Conservation (phyloP, 2,888 invertebrate genomes). For the Hydroisotoma schaefferi region DNA sequence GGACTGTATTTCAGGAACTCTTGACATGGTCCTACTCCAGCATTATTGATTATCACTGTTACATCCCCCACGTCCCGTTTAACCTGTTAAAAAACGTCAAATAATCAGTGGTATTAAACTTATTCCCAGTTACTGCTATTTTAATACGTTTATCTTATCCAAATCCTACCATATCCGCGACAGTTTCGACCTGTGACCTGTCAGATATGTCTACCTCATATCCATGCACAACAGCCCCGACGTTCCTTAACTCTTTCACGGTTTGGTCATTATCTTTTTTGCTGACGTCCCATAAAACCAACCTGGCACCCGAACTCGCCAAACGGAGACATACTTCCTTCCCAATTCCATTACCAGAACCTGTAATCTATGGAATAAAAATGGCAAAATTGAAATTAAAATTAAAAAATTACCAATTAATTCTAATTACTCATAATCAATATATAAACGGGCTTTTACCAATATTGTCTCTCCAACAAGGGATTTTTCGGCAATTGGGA, state of each 20-base stretch:
- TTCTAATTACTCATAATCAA: no score
- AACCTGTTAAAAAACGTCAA: slow-evolving; percentile 53
- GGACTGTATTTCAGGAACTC: slow-evolving; percentile 59
- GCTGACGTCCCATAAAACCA: slow-evolving; percentile 67
- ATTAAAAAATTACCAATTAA: slow-evolving; percentile 13
- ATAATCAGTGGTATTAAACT: no score
- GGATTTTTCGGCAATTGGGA: slow-evolving; percentile 19
- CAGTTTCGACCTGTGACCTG: slow-evolving; percentile 53
- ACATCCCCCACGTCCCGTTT: slow-evolving; percentile 59
- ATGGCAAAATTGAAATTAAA: slow-evolving; percentile 15
- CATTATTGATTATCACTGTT: slow-evolving; percentile 71
- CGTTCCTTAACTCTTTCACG: slow-evolving; percentile 55
- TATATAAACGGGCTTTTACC: not conserved
- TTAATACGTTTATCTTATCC: not conserved
- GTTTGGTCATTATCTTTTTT: slow-evolving; percentile 56
- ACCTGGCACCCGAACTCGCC: slow-evolving; percentile 57
- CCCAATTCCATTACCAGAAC: slow-evolving; percentile 67
- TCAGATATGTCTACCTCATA: slow-evolving; percentile 61
- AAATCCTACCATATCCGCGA: slow-evolving; percentile 24
- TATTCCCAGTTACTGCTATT: no score
- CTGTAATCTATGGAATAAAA: slow-evolving; percentile 58
- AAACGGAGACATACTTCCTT: slow-evolving; percentile 54
- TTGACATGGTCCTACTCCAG: slow-evolving; percentile 78
- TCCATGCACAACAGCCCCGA: slow-evolving; percentile 56
- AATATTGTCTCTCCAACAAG: slow-evolving; percentile 24